Evolutionary conservation across 2,888 invertebrate genomes (phyloP), one percentile per base, ranked within the genome.

Genomic region (Priocnemis perturbator): DNA sequence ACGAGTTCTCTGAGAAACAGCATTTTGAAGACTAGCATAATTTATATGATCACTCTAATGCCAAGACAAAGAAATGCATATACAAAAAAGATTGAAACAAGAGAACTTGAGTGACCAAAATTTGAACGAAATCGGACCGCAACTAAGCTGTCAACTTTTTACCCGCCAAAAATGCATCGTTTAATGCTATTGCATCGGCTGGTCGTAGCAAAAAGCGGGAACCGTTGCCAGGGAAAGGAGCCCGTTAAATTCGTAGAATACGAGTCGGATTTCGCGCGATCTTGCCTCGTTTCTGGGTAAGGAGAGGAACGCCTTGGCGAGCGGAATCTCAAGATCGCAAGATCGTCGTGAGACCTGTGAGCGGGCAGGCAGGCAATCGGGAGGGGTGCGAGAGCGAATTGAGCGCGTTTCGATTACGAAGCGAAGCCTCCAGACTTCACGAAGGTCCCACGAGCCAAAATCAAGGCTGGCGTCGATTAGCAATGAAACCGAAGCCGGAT

Each of bases 381-480:
- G 17, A 50, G 50, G 50, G 50, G 17, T 50, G 50, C 50, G 50
- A 50, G 20, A 50, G 19, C 15, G 17, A 50, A 37, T 37, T 37
- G 37, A 37, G 37, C 14, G 37, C 37, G 37, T 37, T 37, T 37
- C 37, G 37, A 37, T 37, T 37, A 37, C 37, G 37, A 37, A 37
- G 37, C 37, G 20, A 19, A 21, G 21, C 58, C 30, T 20, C 37
- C 76, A 64, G 71, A 65, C 67, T 57, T 63, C 55, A 48, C 77
- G 81, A 81, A 81, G 81, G 78, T 70, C 76, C 69, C 76, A 60
- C 44, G 65, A 55, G 44, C 78, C 74, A 71, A 81, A 81, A 81
- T 77, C 80, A 81, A 80, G 79, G 80, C 71, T 81, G 70, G 67
- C n/a, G 66, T 72, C 71, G 72, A 67, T 77, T 53, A 64, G 67